A percentile compares a stretch with the other conserved stretches of the same genome.
Conservation (phyloP, 2,113 vertebrate species). For the Malurus cyaneus region DNA sequence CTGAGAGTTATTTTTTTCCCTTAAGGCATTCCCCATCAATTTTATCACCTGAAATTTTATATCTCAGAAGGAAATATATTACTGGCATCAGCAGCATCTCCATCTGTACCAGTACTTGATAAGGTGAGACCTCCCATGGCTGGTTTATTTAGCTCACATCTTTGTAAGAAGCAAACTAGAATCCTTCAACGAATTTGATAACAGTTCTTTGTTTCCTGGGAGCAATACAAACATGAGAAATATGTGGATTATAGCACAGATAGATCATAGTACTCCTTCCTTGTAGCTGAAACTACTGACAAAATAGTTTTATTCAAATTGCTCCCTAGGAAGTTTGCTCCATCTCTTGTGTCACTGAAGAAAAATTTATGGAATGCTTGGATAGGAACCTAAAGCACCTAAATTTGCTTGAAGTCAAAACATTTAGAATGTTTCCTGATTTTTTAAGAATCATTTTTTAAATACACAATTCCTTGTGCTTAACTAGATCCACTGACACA, state of each 20-base stretch:
- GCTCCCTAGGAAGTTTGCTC: neutral
- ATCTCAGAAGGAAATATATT: neutral
- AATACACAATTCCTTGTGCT: neutral
- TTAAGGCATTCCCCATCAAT: neutral
- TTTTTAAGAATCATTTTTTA: neutral
- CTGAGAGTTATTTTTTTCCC: rapidly evolving
- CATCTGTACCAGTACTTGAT: neutral
- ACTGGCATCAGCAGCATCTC: neutral
- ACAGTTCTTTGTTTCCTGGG: neutral
- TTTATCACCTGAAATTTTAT: neutral
- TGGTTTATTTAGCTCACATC: neutral
- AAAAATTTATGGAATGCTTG: neutral
- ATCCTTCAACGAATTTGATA: neutral
- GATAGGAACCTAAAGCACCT: neutral
- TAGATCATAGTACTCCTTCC: neutral
- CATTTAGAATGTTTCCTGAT: neutral
- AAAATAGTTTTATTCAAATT: neutral
- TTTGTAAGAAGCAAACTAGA: neutral
- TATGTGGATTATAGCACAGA: neutral
- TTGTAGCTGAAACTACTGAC: neutral
- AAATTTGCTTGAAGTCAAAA: neutral
- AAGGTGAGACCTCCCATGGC: neutral
- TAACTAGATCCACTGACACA: neutral
- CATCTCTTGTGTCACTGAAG: neutral
- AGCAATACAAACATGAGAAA: neutral